Evolutionary conservation across 2,888 invertebrate genomes (phyloP).

Genomic region (Stomorhina lunata): DNA sequence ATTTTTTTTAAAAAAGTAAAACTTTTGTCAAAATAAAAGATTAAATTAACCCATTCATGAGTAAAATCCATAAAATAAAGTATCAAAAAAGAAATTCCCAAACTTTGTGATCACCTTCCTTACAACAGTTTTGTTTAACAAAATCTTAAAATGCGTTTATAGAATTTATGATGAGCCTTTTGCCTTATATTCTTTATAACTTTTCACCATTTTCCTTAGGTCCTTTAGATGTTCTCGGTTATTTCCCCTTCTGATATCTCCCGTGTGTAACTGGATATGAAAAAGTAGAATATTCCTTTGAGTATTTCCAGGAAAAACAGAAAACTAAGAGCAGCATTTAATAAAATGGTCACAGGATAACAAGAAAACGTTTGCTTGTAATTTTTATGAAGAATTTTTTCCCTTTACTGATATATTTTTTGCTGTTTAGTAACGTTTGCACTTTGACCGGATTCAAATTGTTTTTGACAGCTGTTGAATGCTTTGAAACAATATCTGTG

Average conservation of each 20-base stretch:
- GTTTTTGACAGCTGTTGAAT: slow-evolving; percentile 49
- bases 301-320: neutral
- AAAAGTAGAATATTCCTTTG: neutral
- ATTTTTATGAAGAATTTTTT: neutral
- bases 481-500: slow-evolving; percentile 5
- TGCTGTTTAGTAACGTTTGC: neutral
- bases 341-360: neutral
- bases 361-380: too few species aligned
- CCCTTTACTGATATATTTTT: neutral
- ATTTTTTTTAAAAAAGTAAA: too few species aligned
- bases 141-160: slow-evolving; percentile 37
- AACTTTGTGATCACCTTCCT: neutral
- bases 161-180: slow-evolving; percentile 49
- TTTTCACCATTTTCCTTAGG: neutral
- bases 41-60: too few species aligned
- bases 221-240: neutral
- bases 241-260: neutral
- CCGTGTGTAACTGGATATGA: neutral
- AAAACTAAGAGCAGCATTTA: neutral
- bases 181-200: neutral
- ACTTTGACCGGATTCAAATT: slow-evolving; percentile 46
- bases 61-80: too few species aligned
- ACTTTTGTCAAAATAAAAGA: too few species aligned
- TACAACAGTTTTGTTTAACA: neutral
- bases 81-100: neutral